Evolutionary conservation across 2,888 invertebrate genomes (phyloP), one percentile per base, ranked within the genome.

Genomic region (Lasioglossum marginatum): DNA sequence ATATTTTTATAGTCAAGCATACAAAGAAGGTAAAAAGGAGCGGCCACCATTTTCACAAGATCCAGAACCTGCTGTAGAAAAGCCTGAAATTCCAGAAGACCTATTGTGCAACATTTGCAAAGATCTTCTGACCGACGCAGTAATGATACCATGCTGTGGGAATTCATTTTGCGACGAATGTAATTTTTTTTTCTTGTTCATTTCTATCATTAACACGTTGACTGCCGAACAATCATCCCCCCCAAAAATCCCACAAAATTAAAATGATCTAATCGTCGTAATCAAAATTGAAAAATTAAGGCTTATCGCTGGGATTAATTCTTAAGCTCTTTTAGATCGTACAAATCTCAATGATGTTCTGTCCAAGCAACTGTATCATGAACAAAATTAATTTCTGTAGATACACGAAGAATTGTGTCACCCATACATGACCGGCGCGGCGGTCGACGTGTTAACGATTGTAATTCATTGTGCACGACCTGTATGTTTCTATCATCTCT

Each of bases 121-220:
- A 77, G 98, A 99, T 95, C 96, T 99, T 66, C 96, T 99, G 87
- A 97, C 97, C 0, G 99, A 99, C 95, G 99, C 99, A 60, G 99
- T 99, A 45, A 98, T 99, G 97, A 99, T 99, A 94, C 99, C 99
- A 0, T 99, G 99, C 95, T 99, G 99, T 95, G 99, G 99, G 5
- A 98, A 98, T 95, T 99, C 99, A 16, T 99, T 99, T 96, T 99
- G 99, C 95, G 99, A 99, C 95, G 99, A 99, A 95, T 99, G 99
- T 98, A 96, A 96, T 97, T 96, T 82, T 57, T 71, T 31, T 78
- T 31, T 23, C 34, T 83, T 77, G 27, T 71, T 43, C 10, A 71
- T 76, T 40, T 57, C 78, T 83, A 73, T 78, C 79, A 82, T 77
- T 66, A 79, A 60, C 23, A 57, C 57, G 57, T 57, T n/a, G n/a